Conservation (phyloP, 2,113 vertebrate species). For the Salvelinus sp. region DNA sequence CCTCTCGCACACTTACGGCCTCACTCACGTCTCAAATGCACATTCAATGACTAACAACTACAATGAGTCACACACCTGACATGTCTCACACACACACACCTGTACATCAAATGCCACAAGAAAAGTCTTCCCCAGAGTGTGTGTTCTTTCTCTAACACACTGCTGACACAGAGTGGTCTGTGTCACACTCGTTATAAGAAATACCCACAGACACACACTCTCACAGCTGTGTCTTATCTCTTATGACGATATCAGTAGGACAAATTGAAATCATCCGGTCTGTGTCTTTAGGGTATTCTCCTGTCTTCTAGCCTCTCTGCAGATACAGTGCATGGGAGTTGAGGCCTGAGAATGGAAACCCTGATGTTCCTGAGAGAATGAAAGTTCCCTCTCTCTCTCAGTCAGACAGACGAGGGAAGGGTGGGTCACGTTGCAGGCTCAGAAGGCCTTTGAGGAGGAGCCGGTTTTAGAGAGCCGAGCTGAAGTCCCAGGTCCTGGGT, state of each 20-base stretch:
- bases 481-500: background rate
- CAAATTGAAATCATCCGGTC: no score
- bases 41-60: background rate
- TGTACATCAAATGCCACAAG: slow-evolving; percentile 18
- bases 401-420: no score
- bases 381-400: background rate
- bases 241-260: no score
- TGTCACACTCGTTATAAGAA: background rate
- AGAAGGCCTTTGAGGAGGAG: background rate
- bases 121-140: background rate
- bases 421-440: no score
- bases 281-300: background rate
- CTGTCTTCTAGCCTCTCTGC: background rate
- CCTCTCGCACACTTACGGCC: slow-evolving; percentile 2
- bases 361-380: background rate
- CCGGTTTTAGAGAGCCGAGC: no score
- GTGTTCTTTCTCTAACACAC: slow-evolving; percentile 46
- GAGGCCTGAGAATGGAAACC: no score
- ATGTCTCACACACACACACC: slow-evolving; percentile 40
- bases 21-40: background rate
- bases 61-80: slow-evolving; percentile 22
- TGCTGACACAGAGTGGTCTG: slow-evolving; percentile 34
- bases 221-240: background rate
- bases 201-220: background rate
- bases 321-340: background rate